Conservation (phyloP, 2,797 vertebrate genomes). For the Neomorphus geoffroyi region DNA sequence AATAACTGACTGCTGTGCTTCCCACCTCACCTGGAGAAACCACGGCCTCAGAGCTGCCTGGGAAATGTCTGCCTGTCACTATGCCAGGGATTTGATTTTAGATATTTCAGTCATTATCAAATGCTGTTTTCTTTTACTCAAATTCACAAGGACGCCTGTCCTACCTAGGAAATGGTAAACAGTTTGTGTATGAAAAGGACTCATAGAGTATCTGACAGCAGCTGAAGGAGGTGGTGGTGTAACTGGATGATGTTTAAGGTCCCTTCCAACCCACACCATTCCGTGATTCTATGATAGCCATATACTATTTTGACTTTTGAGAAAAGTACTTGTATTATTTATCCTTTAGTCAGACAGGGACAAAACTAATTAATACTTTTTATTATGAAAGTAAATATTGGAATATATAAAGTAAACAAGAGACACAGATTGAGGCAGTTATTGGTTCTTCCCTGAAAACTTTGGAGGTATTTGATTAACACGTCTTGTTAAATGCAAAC, state of each 20-base stretch:
- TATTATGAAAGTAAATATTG: background rate
- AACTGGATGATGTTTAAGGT: too few relatives aligned
- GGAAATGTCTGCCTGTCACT: background rate
- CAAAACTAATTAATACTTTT: background rate
- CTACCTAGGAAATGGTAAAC: background rate
- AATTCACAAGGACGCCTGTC: background rate
- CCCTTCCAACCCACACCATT: too few relatives aligned
- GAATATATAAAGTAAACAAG: background rate
- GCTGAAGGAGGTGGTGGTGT: background rate
- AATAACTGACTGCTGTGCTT: background rate
- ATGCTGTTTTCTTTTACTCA: background rate
- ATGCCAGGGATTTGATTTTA: background rate
- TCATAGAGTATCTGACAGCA: background rate
- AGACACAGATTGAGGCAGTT: background rate
- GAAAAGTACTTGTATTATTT: background rate
- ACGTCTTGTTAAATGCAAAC: background rate
- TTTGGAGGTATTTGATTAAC: background rate
- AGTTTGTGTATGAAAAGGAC: background rate
- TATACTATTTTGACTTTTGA: background rate
- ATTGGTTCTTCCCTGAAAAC: background rate
- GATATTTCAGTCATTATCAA: fast-evolving
- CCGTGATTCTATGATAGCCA: background rate
- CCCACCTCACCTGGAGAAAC: background rate
- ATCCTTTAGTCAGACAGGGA: background rate
- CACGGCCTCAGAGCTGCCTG: background rate